Evolutionary conservation across 2,797 vertebrate species (phyloP), one percentile per base, ranked within the genome.

Genomic region (Catamblyrhynchus diadema): DNA sequence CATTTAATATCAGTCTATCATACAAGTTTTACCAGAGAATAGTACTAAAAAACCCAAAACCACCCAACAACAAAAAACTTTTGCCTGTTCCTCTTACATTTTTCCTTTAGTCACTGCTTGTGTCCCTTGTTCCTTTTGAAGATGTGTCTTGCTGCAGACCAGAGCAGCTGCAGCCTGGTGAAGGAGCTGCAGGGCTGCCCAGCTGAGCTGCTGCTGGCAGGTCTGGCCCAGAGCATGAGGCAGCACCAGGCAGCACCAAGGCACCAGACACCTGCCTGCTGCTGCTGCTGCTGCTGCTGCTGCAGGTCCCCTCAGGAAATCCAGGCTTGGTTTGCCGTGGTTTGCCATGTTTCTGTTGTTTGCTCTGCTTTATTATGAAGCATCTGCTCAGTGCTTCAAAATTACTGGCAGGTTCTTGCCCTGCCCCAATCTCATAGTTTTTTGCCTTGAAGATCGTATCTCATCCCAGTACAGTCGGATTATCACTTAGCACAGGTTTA

Each of bases 371-470:
- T 35, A 25, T 57, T 35, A 35, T 8, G 54, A 25, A 81, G 30
- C 37, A 61, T 23, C 61, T 37, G 27, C 28, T 10, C 3, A 4
- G 11, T 1, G 2, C 48, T 51, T 62, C 7, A 35, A 20, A 42
- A 45, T 51, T 33, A 24, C 47, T 9, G 22, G 2, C 6, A 81
- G 32, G 32, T 48, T 62, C 80, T 75, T 75, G 45, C 37, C 8
- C 24, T 25, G 23, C 12, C 27, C 22, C 6, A 27, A 0, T 35
- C 4, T 62, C 8, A 2, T 4, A 11, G 1, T 0, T 8, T 64
- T 88, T 78, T 74, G 9, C 39, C 12, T 66, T 59, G 73, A 23
- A n/a, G 9, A 7, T 65, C 23, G 8, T 45, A 27, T 41, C 47
- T 67, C 35, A 72, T 11, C 28, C 42, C 28, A 32, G 4, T 14